Evolutionary conservation across 2,797 vertebrate genomes (phyloP).

Genomic region (Nannoperca australis): DNA sequence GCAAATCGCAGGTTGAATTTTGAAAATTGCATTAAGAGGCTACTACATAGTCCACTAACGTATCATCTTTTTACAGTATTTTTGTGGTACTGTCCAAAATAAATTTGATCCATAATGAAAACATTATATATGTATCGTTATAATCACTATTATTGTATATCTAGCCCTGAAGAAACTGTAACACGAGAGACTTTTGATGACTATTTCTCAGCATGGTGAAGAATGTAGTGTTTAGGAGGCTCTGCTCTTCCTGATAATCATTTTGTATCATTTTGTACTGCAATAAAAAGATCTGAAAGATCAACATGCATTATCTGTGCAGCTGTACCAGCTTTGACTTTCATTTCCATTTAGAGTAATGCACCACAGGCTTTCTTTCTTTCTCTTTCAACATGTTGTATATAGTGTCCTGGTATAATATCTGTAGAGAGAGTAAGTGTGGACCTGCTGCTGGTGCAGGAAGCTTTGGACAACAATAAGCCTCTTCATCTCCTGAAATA

Average conservation of each 20-base stretch:
- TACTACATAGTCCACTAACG: background rate
- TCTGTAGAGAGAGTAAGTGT: background rate
- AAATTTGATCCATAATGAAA: conserved; percentile 6
- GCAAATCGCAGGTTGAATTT: background rate
- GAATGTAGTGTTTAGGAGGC: background rate
- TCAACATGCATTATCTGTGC: background rate
- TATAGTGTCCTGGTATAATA: background rate
- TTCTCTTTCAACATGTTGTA: background rate
- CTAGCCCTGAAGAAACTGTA: conserved; percentile 14
- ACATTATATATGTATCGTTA: conserved; percentile 10
- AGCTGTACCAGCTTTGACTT: background rate
- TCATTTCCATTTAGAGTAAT: background rate
- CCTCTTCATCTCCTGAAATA: too few relatives aligned
- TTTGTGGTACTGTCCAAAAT: conserved; percentile 26
- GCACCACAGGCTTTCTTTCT: too few relatives aligned
- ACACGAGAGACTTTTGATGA: conserved; percentile 3
- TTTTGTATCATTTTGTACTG: conserved; percentile 57
- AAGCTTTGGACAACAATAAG: background rate
- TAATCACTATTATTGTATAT: background rate
- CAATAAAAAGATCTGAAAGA: conserved; percentile 49
- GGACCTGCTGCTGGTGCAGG: background rate
- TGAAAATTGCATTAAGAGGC: background rate
- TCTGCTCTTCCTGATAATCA: conserved; percentile 19
- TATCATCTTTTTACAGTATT: background rate
- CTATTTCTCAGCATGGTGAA: conserved; percentile 1